These are phyloP conservation scores for Hippopotamyrus pictus DNA, from an alignment of 2,797 vertebrate species.

Conservation along the genomic window DNA sequence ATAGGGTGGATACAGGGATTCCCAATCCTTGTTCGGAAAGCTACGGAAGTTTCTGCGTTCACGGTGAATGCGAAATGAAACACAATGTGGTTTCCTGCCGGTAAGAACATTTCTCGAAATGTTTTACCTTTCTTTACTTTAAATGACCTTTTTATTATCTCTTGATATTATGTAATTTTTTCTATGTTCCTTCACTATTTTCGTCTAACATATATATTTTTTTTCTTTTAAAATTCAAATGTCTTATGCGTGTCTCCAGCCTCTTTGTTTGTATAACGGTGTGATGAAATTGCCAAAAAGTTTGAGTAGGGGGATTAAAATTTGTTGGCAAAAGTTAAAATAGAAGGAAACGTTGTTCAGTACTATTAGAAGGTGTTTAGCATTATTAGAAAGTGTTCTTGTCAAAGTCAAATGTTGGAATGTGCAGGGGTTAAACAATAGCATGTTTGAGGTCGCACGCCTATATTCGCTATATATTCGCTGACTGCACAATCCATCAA, in stretches of 20 bases:
- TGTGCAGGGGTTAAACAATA: neutral
- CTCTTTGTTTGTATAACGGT: neutral
- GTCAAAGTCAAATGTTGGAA: neutral
- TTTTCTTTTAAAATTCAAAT: neutral
- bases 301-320: neutral
- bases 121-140: neutral
- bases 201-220: neutral
- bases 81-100: neutral
- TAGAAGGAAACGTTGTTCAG: neutral
- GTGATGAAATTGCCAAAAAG: neutral
- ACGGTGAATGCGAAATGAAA: conserved; percentile 86
- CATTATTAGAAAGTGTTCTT: neutral
- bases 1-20: neutral
- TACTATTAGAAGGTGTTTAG: neutral
- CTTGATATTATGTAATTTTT: neutral
- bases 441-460: neutral
- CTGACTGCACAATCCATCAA: neutral
- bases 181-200: neutral
- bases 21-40: neutral
- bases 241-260: neutral
- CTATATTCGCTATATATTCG: neutral
- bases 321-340: neutral
- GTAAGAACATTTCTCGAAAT: neutral
- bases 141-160: neutral
- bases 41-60: conserved; percentile 73